phyloP scores from a whole-genome alignment of 2,888 invertebrate species.

The Macrosoma leucophasiata region DNA sequence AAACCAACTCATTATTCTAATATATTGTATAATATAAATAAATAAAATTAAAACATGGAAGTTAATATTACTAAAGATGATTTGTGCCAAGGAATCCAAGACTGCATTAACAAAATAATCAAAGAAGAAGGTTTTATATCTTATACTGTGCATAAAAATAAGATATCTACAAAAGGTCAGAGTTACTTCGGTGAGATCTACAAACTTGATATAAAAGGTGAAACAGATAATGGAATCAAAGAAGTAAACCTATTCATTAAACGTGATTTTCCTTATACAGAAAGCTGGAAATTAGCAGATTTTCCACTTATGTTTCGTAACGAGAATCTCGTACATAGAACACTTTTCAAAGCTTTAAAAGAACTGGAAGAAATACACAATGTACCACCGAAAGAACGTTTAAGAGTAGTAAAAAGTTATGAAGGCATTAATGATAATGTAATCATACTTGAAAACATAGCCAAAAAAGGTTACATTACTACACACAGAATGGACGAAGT shows the following conservation, averaged over 20 bases:
- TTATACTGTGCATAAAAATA: background rate
- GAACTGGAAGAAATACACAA: constrained; percentile 33
- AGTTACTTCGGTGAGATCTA: background rate
- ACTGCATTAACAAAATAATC: background rate
- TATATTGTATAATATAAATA: background rate
- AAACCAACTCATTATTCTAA: background rate
- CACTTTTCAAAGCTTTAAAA: constrained; percentile 32
- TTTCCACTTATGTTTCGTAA: constrained; percentile 31
- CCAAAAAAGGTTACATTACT: constrained; percentile 36
- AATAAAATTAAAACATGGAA: background rate
- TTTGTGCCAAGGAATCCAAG: background rate
- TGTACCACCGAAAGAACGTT: constrained; percentile 33
- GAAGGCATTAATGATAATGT: constrained; percentile 30
- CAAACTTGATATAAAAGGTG: constrained; percentile 4
- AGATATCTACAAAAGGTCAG: background rate
- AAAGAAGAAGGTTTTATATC: background rate
- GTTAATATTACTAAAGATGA: background rate
- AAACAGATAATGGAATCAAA: constrained; percentile 1
- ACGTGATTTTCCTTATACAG: no score
- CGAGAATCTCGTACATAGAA: constrained; percentile 40
- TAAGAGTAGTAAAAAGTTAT: constrained; percentile 32
- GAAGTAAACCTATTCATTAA: background rate
- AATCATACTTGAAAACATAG: constrained; percentile 40
- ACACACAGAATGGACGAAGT: constrained; percentile 36
- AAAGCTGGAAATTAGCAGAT: constrained; percentile 32